Conservation (phyloP, 1,140 invertebrate species). For the Drosophila ananassae region DNA sequence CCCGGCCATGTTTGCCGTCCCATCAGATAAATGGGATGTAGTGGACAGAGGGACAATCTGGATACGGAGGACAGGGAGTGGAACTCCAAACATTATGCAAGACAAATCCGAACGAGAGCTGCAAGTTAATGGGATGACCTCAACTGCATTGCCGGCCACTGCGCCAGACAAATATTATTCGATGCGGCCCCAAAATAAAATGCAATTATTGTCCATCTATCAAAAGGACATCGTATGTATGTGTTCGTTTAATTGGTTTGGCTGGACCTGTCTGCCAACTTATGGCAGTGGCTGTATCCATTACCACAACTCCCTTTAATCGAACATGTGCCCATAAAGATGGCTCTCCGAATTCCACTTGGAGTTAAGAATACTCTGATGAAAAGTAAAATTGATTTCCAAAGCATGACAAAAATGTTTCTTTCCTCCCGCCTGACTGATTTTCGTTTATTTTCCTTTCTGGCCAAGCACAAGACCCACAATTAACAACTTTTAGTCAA, state of each 20-base stretch:
- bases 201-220: conserved; percentile 48
- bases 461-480: conserved; percentile 16
- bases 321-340: conserved; percentile 14
- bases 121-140: conserved; percentile 41
- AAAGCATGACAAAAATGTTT: conserved; percentile 6
- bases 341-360: conserved; percentile 32
- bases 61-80: neutral
- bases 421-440: no score
- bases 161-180: conserved; percentile 54
- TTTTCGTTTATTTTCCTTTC: conserved; percentile 13
- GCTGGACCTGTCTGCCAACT: conserved; percentile 20
- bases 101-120: conserved; percentile 31
- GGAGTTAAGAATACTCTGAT: conserved; percentile 3
- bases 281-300: conserved; percentile 32
- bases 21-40: conserved; percentile 12
- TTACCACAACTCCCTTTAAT: conserved; percentile 35
- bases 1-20: conserved; percentile 12
- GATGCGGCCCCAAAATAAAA: conserved; percentile 42
- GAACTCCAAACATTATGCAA: conserved; percentile 42
- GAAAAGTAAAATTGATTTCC: conserved; percentile 30
- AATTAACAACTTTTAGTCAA: conserved; percentile 46
- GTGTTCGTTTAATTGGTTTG: conserved; percentile 40
- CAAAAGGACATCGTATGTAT: conserved; percentile 20
- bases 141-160: conserved; percentile 41
- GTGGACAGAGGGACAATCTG: neutral